A percentile compares a stretch with the other conserved stretches of the same genome.
Evolutionary conservation across 2,113 vertebrate species (phyloP).

Genomic region (Oreotragus oreotragus): DNA sequence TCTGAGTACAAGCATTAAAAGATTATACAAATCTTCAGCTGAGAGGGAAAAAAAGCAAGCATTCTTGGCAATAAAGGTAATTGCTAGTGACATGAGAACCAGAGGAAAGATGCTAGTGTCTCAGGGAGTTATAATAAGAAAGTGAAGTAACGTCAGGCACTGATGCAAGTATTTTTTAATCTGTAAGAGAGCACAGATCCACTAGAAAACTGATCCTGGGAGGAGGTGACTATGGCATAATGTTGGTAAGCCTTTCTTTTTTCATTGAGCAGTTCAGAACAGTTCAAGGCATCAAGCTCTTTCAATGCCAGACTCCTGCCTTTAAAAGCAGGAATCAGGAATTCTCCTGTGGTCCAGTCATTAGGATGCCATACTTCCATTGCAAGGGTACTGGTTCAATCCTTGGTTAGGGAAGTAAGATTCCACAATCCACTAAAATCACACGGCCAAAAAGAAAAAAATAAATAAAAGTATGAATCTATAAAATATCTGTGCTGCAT

Average conservation of each 20-base stretch:
- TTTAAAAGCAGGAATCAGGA: not conserved
- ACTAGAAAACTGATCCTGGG: not conserved
- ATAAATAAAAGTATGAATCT: not conserved
- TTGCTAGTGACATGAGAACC: conserved; percentile 36
- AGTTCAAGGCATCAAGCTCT: not conserved
- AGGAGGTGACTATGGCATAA: not conserved
- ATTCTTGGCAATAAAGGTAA: conserved; percentile 24
- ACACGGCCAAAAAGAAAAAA: not conserved
- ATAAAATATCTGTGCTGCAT: not conserved
- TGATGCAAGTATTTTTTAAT: conserved; percentile 14
- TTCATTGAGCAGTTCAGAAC: not conserved
- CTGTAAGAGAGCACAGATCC: not conserved
- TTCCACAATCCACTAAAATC: not conserved
- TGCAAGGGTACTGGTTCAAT: not conserved
- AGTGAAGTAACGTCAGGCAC: conserved; percentile 1
- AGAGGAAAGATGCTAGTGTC: not conserved
- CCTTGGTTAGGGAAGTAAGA: not conserved
- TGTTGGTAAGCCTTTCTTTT: not conserved
- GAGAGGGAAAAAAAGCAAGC: not conserved
- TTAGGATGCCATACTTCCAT: not conserved
- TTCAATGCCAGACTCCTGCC: not conserved
- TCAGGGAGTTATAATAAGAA: conserved; percentile 11
- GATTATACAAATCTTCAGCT: conserved; percentile 10
- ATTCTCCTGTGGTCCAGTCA: not conserved
- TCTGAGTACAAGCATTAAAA: conserved; percentile 22